Evolutionary conservation across 2,888 invertebrate genomes (phyloP).

Genomic region (Allophyes oxyacanthae): DNA sequence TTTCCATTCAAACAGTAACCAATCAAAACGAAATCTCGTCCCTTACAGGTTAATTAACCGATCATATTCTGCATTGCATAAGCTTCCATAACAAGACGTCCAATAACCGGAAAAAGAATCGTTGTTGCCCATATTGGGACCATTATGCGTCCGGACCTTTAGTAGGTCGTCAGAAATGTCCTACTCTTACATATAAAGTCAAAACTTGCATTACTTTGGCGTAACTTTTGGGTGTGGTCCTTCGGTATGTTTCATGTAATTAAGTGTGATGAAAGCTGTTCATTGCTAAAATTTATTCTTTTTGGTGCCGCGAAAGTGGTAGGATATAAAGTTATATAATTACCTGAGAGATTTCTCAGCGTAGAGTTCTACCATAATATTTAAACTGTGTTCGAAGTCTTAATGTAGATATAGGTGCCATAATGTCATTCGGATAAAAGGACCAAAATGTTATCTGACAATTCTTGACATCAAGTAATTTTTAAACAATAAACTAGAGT

Average conservation of each 20-base stretch:
- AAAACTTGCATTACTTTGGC: conserved; percentile 40
- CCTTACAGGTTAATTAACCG: conserved; percentile 13
- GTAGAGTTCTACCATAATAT: not conserved
- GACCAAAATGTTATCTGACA: not conserved
- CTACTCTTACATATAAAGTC: conserved; percentile 24
- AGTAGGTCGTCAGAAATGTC: conserved; percentile 40
- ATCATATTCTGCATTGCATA: conserved; percentile 30
- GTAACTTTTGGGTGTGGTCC: conserved; percentile 51
- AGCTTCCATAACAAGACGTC: conserved; percentile 13
- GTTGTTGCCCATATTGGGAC: conserved; percentile 15
- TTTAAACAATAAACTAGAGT: too few relatives aligned
- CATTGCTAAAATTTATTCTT: conserved; percentile 31
- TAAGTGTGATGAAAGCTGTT: conserved; percentile 40
- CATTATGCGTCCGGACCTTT: conserved; percentile 15
- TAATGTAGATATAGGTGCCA: too few relatives aligned
- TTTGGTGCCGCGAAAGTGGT: conserved; percentile 20
- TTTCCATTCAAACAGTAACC: not conserved
- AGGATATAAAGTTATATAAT: conserved; percentile 24
- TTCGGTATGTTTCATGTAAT: conserved; percentile 41
- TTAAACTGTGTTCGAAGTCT: too few relatives aligned
- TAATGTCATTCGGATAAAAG: not conserved
- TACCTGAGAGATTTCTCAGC: not conserved
- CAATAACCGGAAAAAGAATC: conserved; percentile 41
- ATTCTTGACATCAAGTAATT: too few relatives aligned
- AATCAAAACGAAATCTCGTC: conserved; percentile 12